Percentiles rank a stretch among this genome's conserved stretches.
Evolutionary conservation across 35 echinoderm and acorn worm species (phyloP).

Genomic region (Heliocidaris tuberculata): DNA sequence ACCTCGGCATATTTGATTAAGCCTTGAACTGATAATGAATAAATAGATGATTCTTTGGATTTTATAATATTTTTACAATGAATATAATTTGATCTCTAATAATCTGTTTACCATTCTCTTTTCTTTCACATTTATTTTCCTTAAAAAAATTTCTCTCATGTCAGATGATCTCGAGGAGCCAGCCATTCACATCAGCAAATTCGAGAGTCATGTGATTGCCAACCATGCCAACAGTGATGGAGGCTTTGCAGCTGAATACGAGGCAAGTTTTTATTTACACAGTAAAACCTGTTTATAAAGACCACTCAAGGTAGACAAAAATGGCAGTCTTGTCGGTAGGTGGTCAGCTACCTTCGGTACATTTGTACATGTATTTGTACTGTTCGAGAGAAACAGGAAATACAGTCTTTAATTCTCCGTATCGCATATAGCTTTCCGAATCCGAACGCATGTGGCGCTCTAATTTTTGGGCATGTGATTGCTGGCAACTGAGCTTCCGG

Average conservation of each 20-base stretch:
- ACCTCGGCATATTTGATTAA: too few species aligned
- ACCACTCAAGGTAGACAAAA: not conserved
- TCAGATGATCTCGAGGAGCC: constrained; percentile 93
- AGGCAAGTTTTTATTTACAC: constrained; percentile 57
- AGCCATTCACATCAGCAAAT: constrained; percentile 74
- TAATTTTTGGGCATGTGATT: too few species aligned
- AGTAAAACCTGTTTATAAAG: not conserved
- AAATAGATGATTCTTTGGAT: not conserved
- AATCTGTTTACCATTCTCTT: not conserved
- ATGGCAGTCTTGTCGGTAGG: too few species aligned
- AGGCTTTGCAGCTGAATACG: constrained; percentile 96
- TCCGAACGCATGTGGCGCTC: too few species aligned
- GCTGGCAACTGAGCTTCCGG: too few species aligned
- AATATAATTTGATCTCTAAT: not conserved
- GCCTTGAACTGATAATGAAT: not conserved
- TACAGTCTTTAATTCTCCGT: too few species aligned
- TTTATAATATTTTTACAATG: not conserved
- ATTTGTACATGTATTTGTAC: too few species aligned
- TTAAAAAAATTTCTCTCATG: not conserved
- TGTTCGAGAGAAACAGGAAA: too few species aligned
- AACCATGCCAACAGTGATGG: constrained; percentile 94
- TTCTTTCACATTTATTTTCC: not conserved
- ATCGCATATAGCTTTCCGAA: too few species aligned
- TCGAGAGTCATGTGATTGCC: constrained; percentile 89
- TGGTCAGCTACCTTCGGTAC: too few species aligned